Conservation (phyloP, 2,888 invertebrate species). For the Cryptus armator region DNA sequence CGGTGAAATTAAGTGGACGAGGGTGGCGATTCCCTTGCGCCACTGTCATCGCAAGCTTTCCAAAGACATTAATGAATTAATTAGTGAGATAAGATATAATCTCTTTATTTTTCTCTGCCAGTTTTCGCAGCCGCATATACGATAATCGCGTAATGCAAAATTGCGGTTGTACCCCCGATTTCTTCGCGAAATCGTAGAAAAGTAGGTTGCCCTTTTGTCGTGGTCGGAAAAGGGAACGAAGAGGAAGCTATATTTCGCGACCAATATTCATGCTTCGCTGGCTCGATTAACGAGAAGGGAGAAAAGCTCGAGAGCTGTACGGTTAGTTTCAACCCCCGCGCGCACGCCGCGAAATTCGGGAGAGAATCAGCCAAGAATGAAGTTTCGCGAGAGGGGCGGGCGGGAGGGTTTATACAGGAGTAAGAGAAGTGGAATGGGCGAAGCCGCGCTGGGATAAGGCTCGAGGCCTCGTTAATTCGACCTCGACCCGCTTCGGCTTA, state of each 20-base stretch:
- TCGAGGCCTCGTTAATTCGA: conserved; percentile 72
- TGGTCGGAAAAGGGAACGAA: background rate
- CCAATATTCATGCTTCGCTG: conserved; percentile 65
- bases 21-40: conserved; percentile 35
- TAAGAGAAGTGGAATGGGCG: conserved; percentile 55
- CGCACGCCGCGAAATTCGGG: conserved; percentile 48
- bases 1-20: conserved; percentile 68
- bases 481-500: conserved; percentile 73
- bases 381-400: conserved; percentile 53
- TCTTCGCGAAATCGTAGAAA: conserved; percentile 21
- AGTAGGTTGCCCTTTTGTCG: conserved; percentile 46
- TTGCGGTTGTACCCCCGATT: background rate
- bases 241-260: conserved; percentile 61
- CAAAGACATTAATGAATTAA: conserved; percentile 36
- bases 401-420: background rate
- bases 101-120: background rate
- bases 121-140: background rate
- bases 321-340: conserved; percentile 6
- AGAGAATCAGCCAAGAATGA: conserved; percentile 61
- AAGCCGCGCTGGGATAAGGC: conserved; percentile 53
- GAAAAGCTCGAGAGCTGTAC: conserved; percentile 22
- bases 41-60: conserved; percentile 23
- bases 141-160: background rate
- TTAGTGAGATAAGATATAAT: conserved; percentile 12
- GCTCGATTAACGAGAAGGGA: conserved; percentile 64